Conservation (phyloP, 2,113 vertebrate species). For the Anseranas semipalmata region DNA sequence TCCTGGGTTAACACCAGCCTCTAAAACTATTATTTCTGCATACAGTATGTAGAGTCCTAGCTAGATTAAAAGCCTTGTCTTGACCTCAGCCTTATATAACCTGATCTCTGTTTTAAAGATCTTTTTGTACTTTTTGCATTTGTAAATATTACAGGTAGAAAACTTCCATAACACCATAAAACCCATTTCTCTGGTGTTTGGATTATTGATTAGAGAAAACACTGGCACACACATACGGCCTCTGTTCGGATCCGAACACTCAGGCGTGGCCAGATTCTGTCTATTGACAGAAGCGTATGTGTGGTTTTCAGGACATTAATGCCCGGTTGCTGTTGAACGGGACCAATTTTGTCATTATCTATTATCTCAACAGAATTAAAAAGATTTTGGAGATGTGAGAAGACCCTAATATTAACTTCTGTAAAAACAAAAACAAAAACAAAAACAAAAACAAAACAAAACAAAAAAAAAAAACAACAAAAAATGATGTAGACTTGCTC, state of each 20-base stretch:
- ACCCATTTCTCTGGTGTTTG: not conserved
- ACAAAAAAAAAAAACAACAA: not conserved
- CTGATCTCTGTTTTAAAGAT: not conserved
- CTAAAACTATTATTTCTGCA: not conserved
- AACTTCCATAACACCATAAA: not conserved
- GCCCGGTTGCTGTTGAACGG: not conserved
- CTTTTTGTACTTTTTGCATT: not conserved
- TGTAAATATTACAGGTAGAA: not conserved
- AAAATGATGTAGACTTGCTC: not conserved
- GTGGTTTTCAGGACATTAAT: not conserved
- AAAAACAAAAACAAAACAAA: no score
- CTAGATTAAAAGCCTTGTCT: not conserved
- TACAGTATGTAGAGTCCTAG: not conserved
- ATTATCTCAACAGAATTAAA: not conserved
- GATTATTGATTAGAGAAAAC: not conserved
- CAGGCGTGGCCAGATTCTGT: not conserved
- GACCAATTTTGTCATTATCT: not conserved
- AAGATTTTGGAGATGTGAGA: not conserved
- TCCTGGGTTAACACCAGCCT: not conserved
- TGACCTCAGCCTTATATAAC: not conserved
- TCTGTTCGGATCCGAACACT: not conserved
- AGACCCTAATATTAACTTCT: not conserved
- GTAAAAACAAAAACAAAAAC: no score
- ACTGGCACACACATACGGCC: not conserved
- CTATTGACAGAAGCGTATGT: not conserved